Conservation (phyloP, 64 coral and sea anemone species). For the Dendrophyllia cribrosa region DNA sequence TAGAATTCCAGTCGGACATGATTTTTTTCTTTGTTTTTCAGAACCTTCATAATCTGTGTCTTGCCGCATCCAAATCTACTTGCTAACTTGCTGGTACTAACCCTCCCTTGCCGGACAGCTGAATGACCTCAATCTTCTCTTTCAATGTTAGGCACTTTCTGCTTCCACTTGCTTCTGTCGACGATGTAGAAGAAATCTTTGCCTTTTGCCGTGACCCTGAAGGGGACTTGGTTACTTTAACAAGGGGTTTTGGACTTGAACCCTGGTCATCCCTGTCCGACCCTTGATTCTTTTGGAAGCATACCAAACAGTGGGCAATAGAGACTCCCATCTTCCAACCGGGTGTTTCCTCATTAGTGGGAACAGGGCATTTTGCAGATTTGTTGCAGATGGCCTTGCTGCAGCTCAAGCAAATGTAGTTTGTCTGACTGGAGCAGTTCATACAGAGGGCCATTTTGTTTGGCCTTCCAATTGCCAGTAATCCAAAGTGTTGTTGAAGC, state of each 20-base stretch:
- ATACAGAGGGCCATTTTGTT: slow-evolving; percentile 10
- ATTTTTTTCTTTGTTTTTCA: slow-evolving; percentile 8
- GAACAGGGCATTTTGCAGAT: slow-evolving; percentile 17
- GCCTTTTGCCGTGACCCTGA: background rate
- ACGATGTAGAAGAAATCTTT: no score
- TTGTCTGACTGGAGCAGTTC: background rate
- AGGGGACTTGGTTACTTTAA: background rate
- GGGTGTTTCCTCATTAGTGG: background rate
- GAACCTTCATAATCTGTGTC: background rate
- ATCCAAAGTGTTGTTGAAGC: background rate
- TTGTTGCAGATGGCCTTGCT: background rate
- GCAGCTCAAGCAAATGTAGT: background rate
- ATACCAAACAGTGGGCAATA: background rate
- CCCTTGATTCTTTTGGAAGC: background rate
- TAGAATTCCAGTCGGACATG: background rate
- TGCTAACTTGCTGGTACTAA: slow-evolving; percentile 1
- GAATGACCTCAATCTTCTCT: slow-evolving; percentile 7
- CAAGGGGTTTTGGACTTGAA: background rate
- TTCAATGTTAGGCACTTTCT: background rate
- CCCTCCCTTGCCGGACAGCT: background rate
- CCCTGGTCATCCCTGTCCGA: background rate
- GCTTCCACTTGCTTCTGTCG: background rate
- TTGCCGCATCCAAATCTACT: background rate
- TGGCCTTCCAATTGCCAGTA: background rate
- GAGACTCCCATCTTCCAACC: background rate